Percentiles rank a stretch among this genome's conserved stretches.
phyloP scores from a whole-genome alignment of 2,888 invertebrate genomes.

The Pharmacophagus antenor region DNA sequence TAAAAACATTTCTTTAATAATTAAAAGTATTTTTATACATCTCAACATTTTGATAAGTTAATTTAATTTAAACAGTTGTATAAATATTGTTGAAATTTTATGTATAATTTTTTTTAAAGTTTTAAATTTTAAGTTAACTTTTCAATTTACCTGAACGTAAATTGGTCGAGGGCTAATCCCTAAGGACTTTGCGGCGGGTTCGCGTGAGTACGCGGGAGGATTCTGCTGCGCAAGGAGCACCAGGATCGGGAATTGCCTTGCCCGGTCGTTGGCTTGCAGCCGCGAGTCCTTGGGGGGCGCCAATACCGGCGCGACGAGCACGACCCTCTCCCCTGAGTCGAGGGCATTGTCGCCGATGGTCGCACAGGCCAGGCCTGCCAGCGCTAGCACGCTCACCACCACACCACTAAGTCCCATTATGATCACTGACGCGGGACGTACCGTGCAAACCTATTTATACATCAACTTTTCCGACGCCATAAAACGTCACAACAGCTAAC shows the following conservation, averaged over 20 bases:
- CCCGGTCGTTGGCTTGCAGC: conserved; percentile 56
- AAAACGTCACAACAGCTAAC: conserved; percentile 51
- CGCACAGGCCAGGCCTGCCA: conserved; percentile 50
- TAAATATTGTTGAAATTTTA: background rate
- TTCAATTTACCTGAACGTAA: conserved; percentile 62
- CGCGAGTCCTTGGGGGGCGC: conserved; percentile 67
- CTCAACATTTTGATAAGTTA: no score
- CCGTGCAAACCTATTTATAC: conserved; percentile 71
- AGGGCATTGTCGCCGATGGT: conserved; percentile 61
- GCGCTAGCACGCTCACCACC: conserved; percentile 56
- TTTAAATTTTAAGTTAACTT: background rate
- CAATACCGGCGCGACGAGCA: conserved; percentile 66
- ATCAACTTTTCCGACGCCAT: conserved; percentile 54
- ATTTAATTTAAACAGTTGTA: no score
- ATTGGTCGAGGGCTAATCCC: conserved; percentile 54
- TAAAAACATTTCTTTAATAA: no score
- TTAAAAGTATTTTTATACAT: no score
- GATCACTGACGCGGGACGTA: conserved; percentile 67
- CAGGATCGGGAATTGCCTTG: conserved; percentile 70
- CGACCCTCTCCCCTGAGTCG: conserved; percentile 59
- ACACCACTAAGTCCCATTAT: conserved; percentile 66
- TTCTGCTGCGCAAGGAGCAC: conserved; percentile 58
- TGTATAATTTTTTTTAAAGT: background rate
- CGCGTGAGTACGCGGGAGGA: conserved; percentile 43
- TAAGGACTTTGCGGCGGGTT: conserved; percentile 62